Evolutionary conservation across 1,140 invertebrate genomes (phyloP).

Genomic region (Eciton burchellii): DNA sequence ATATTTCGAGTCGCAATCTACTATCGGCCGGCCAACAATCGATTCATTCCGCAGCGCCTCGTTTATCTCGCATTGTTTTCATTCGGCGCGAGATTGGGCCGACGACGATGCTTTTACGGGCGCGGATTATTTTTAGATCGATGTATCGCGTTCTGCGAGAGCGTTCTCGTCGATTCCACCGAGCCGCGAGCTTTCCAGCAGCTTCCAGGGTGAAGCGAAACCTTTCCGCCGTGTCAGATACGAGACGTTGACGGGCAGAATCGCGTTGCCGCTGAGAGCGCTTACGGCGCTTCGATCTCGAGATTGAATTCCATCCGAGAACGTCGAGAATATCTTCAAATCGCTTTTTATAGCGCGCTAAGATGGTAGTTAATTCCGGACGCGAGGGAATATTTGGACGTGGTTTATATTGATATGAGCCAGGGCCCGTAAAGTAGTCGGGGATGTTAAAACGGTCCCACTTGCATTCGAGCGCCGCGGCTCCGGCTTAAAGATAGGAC

Average conservation of each 20-base stretch:
- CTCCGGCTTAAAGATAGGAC: conserved; percentile 24
- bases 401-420: too few relatives aligned
- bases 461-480: neutral
- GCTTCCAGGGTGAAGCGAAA: neutral
- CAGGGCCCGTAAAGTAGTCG: neutral
- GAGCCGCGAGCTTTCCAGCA: neutral
- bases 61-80: conserved; percentile 60
- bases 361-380: too few relatives aligned
- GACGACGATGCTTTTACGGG: conserved; percentile 47
- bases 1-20: conserved; percentile 58
- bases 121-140: conserved; percentile 53
- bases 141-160: conserved; percentile 38
- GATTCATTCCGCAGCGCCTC: conserved; percentile 42
- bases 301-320: neutral
- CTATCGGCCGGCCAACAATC: conserved; percentile 56
- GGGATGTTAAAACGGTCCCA: neutral
- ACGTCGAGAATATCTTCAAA: neutral
- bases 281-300: neutral
- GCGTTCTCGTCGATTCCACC: neutral
- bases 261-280: neutral
- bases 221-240: neutral
- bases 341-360: neutral
- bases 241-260: neutral
- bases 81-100: conserved; percentile 31
- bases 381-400: too few relatives aligned